Base-by-base conservation (phyloP, 2,888 invertebrate species). In the Allolobophora icterica region DNA sequence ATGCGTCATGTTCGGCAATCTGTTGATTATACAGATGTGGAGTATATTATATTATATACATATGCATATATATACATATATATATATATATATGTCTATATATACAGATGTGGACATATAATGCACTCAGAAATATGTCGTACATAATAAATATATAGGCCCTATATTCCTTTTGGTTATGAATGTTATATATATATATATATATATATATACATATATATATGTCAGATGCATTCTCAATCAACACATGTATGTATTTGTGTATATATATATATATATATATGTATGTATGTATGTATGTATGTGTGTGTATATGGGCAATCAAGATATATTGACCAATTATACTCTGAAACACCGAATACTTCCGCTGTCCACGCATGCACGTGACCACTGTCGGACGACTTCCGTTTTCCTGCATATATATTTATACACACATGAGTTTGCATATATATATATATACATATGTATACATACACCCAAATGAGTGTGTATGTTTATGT, bases 321-420 rank as follows among this genome's bases (percentile, higher is more conserved):
- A 71, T 71, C 71, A 71, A 71, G 71, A 71, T 71, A 71, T 71
- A 71, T 71, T 71, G 71, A 13, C 71, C 71, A 71, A 71, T 71
- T 71, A 71, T n/a, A n/a, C 71, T 71, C 71, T 71, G 71, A 71
- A 71, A 71, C 71, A 71, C 71, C 71, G 71, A 71, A 71, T 71
- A 71, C 71, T 71, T 71, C 71, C 71, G 71, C n/a, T 71, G 71
- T 71, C 71, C 17, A n/a, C 71, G 71, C n/a, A 71, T 71, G 71
- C 30, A 71, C 71, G 71, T 71, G 30, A 71, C 71, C 71, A 71
- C 30, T 71, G 71, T 71, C 71, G 8, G n/a, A 71, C 71, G 71
- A 71, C 71, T 71, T 71, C 71, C 71, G 71, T n/a, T n/a, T 71
- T 71, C 71, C n/a, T n/a, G 71, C 71, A 71, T 71, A n/a, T n/a